These are phyloP conservation scores for Parauchenoglanis ngamensis DNA, from an alignment of 2,797 vertebrate species.

Conservation along the genomic window DNA sequence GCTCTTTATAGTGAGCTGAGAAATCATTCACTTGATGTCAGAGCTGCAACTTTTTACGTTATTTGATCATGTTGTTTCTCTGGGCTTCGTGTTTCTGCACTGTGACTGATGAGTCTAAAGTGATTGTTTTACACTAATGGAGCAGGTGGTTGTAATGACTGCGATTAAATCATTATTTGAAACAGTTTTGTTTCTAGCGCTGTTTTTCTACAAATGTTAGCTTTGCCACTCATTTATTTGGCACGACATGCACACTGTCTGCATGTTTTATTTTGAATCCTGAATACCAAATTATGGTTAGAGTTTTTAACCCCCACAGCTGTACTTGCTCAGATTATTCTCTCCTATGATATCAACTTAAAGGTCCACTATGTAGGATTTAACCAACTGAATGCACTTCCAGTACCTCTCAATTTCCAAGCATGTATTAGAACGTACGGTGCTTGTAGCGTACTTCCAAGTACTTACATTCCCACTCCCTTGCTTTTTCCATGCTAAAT, in stretches of 20 bases:
- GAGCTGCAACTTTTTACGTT: background rate
- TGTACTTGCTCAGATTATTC: conserved; percentile 1
- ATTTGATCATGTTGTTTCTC: conserved; percentile 29
- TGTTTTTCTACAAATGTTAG: conserved; percentile 16
- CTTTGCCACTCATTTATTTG: background rate
- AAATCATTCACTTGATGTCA: conserved; percentile 16
- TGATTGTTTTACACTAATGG: conserved; percentile 54
- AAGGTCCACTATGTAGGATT: no score
- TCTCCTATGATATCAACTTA: background rate
- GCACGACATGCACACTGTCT: conserved; percentile 1
- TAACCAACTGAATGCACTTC: no score
- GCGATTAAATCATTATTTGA: conserved; percentile 62
- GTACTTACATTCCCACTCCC: no score
- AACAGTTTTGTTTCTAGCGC: conserved; percentile 45
- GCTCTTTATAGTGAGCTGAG: conserved; percentile 26
- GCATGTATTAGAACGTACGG: no score
- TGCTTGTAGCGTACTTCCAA: no score
- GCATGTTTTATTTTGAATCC: background rate
- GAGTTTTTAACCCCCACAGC: background rate
- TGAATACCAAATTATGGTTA: background rate
- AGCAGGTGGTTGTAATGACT: conserved; percentile 61
- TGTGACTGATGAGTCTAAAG: conserved; percentile 53
- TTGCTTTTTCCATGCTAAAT: no score
- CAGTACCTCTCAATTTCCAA: no score
- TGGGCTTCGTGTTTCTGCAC: conserved; percentile 52